A percentile compares a stretch with the other conserved stretches of the same genome.
These are phyloP conservation scores for Morbakka virulenta DNA, from an alignment of 30 jellyfish, hydroid and myxozoan species.

Conservation along the genomic window DNA sequence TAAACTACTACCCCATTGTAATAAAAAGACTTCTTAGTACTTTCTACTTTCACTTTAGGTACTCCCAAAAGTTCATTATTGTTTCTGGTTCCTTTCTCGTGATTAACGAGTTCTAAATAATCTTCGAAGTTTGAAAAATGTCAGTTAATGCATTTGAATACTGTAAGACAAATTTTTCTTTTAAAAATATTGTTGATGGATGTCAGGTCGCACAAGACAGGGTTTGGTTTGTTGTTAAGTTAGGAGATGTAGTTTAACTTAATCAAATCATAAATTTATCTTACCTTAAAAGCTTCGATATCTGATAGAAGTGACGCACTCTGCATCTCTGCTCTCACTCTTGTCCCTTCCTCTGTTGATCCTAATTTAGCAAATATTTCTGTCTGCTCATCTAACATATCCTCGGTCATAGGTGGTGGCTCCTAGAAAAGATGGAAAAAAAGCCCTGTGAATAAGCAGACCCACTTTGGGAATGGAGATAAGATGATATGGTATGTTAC, in stretches of 20 bases:
- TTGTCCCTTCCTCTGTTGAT: slow-evolving; percentile 74
- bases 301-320: slow-evolving; percentile 81
- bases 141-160: not conserved
- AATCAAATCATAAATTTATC: not conserved
- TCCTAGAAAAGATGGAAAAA: slow-evolving; percentile 74
- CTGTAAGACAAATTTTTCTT: not conserved
- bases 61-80: too few relatives aligned
- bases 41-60: too few relatives aligned
- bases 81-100: too few relatives aligned
- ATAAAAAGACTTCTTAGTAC: too few relatives aligned
- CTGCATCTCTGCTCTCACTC: slow-evolving; percentile 86
- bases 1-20: too few relatives aligned
- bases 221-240: not conserved
- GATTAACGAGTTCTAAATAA: too few relatives aligned
- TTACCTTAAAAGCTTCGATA: slow-evolving; percentile 91
- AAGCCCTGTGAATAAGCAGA: too few relatives aligned
- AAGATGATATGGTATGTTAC: too few relatives aligned
- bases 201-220: not conserved
- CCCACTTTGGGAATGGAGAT: too few relatives aligned
- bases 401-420: slow-evolving; percentile 87
- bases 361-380: slow-evolving; percentile 62
- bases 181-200: not conserved
- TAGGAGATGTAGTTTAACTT: not conserved
- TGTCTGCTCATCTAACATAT: slow-evolving; percentile 80
- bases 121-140: not conserved